Percentiles rank a stretch among this genome's conserved stretches.
Evolutionary conservation across 2,113 vertebrate species (phyloP).

Genomic region (Perccottus glenii): DNA sequence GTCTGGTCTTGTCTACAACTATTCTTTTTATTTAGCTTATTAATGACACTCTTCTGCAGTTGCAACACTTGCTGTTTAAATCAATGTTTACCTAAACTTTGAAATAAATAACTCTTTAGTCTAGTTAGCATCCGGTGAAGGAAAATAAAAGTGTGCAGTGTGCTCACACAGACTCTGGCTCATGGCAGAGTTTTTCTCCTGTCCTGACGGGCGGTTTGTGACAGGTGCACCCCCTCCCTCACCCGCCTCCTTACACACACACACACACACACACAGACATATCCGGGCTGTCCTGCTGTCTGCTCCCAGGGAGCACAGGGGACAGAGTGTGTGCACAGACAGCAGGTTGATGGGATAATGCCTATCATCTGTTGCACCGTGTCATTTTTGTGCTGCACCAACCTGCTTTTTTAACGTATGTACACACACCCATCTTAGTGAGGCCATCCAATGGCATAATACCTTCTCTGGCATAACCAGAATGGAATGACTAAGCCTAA

Average conservation of each 20-base stretch:
- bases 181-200: constrained; percentile 59
- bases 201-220: constrained; percentile 70
- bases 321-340: constrained; percentile 68
- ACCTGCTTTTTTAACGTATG: constrained; percentile 68
- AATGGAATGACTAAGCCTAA: constrained; percentile 6
- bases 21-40: too few relatives aligned
- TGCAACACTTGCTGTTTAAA: too few relatives aligned
- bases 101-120: neutral
- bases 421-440: constrained; percentile 22
- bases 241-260: constrained; percentile 19
- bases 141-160: constrained; percentile 11
- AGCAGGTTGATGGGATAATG: constrained; percentile 79
- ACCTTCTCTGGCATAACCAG: neutral
- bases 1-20: too few relatives aligned
- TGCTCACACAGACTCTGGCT: constrained; percentile 41
- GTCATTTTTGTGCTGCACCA: constrained; percentile 70
- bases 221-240: constrained; percentile 67
- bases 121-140: neutral
- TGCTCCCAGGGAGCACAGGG: constrained; percentile 67
- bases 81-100: too few relatives aligned
- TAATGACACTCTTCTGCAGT: too few relatives aligned
- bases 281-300: constrained; percentile 69
- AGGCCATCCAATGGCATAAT: constrained; percentile 13
- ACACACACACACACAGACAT: constrained; percentile 28
- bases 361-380: constrained; percentile 76